Evolutionary conservation across 1,140 invertebrate species (phyloP), one percentile per base, ranked within the genome.

Genomic region (Drosophila pruinosa): DNA sequence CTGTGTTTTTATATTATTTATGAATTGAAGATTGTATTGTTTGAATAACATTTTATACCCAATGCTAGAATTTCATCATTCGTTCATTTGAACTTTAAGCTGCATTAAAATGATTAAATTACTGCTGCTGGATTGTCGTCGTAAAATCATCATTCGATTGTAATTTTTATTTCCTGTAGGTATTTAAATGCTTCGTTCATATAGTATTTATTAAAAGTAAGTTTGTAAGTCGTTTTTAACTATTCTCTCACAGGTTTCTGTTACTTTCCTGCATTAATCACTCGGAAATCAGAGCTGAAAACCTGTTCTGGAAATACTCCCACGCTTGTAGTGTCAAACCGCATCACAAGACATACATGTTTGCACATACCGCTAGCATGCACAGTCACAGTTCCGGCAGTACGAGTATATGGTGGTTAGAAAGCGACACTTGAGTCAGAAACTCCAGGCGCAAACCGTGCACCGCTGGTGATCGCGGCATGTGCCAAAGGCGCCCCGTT

Each of bases 381-480:
- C 36, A 28, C 21, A 56, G 56, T 43, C 77, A 45, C 58, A 61
- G 50, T 67, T 15, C 24, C 45, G 22, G 24, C 14, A 48, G 54
- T n/a, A n/a, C n/a, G n/a, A n/a, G n/a, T 62, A 64, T 47, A 62
- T 56, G 22, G 57, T 62, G 57, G 43, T 38, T 52, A 43, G n/a
- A 31, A 59, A 57, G 78, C 75, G 74, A 73, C 68, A 76, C 80
- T 85, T 64, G 45, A 76, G 62, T 45, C 34, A 31, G 38, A 53
- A 83, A 86, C 76, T 81, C 80, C 81, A 85, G 81, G 77, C 77
- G 59, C 61, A 83, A 67, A 79, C 72, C 75, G 68, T 53, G 39
- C 77, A 76, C 81, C 68, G 81, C 69, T 85, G 81, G 81, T 86
- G 81, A 86, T 76, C 81, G 77, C 81, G 81, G 76, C 81, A 86